Evolutionary conservation across 2,888 invertebrate genomes (phyloP).

Genomic region (Anthrax anthrax): DNA sequence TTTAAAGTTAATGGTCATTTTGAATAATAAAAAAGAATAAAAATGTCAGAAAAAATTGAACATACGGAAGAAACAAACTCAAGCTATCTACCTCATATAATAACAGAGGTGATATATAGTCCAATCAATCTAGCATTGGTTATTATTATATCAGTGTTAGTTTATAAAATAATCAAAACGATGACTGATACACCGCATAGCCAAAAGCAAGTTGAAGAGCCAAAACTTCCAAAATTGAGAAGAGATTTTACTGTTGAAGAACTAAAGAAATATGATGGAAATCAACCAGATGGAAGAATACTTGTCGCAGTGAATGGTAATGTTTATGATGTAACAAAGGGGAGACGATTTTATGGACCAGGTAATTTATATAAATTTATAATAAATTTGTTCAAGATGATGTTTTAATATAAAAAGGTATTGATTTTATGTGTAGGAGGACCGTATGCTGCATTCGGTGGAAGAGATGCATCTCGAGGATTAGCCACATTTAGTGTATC

Average conservation of each 20-base stretch:
- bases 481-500: constrained; percentile 85
- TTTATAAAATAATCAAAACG: constrained; percentile 59
- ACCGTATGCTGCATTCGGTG: constrained; percentile 88
- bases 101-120: constrained; percentile 49
- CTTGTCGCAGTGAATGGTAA: constrained; percentile 87
- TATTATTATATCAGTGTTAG: constrained; percentile 50
- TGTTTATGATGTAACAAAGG: constrained; percentile 88
- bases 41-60: constrained; percentile 4
- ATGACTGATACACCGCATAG: constrained; percentile 33
- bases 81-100: constrained; percentile 33
- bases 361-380: constrained; percentile 40
- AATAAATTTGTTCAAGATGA: neutral
- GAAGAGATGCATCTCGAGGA: constrained; percentile 87
- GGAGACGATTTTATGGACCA: constrained; percentile 85
- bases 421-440: constrained; percentile 48
- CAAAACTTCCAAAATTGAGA: constrained; percentile 65
- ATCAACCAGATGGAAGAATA: constrained; percentile 70
- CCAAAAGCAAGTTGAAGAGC: constrained; percentile 32
- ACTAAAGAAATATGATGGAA: constrained; percentile 74
- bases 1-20: too few species aligned
- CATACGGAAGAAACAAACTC: constrained; percentile 4
- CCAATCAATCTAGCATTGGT: constrained; percentile 58
- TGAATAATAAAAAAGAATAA: neutral
- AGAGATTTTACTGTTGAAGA: constrained; percentile 84
- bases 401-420: neutral